Evolutionary conservation across 2,113 vertebrate genomes (phyloP).

Genomic region (Ailuropoda melanoleuca): DNA sequence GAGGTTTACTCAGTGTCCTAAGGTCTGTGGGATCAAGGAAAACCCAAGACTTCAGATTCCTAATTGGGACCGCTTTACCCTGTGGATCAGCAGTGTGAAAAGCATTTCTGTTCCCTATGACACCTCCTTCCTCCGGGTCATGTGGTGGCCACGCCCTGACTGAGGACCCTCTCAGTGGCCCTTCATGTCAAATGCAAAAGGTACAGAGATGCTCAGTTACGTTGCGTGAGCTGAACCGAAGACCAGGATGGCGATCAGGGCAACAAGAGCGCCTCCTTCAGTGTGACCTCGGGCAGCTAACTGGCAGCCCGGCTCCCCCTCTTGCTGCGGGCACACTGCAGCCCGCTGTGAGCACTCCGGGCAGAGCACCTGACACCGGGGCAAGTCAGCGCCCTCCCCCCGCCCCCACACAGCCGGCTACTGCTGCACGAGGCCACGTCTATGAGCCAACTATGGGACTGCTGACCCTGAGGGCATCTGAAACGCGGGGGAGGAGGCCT

Average conservation of each 20-base stretch:
- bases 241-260: not conserved
- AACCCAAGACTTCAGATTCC: not conserved
- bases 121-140: accelerated
- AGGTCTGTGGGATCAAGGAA: not conserved
- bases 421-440: not conserved
- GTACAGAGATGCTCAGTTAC: not conserved
- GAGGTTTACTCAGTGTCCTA: not conserved
- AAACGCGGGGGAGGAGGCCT: not conserved
- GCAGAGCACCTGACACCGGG: not conserved
- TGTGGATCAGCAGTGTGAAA: not conserved
- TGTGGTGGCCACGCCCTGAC: not conserved
- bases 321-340: not conserved
- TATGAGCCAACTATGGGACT: not conserved
- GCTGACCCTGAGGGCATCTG: not conserved
- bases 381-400: accelerated
- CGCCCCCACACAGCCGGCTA: accelerated
- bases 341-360: not conserved
- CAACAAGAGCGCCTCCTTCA: accelerated
- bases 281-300: accelerated
- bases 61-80: accelerated
- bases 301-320: not conserved
- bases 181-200: not conserved
- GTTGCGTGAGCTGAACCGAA: accelerated
- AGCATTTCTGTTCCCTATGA: not conserved
- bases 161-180: not conserved